Evolutionary conservation across 2,113 vertebrate genomes (phyloP), one percentile per base, ranked within the genome.

Genomic region (Ochotona curzoniae): DNA sequence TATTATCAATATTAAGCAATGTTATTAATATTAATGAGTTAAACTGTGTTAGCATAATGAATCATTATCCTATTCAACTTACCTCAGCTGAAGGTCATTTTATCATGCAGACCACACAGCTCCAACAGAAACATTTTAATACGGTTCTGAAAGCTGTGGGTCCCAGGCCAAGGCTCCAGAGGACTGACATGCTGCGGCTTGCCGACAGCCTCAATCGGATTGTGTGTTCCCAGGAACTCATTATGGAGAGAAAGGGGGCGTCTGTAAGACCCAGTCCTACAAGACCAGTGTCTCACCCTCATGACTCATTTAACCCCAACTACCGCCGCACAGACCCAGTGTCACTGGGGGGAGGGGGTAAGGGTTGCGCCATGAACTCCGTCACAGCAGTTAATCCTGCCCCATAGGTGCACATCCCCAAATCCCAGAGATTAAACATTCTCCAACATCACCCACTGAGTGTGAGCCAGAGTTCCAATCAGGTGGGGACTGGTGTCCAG

Each of bases 141-240:
- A 25, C 1, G 51, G 20, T 10, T 30, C 8, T 60, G 12, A 14
- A 44, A 1, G 21, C 28, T 75, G 2, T 10, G 64, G 51, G 8
- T 76, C 8, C 30, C 18, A 63, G 25, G 1, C 2, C 9, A 13
- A 8, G 3, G 38, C 47, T 38, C 25, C 20, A 9, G 1, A 23
- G 7, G 10, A 7, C 12, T 60, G 6, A 1, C 6, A 6, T 6
- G 6, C 6, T 44, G 38, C 47, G 54, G 12, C 4, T 47, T 75
- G 25, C 5, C 14, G 63, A 26, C 4, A 20, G 5, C 8, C 0
- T 1, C 7, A 2, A 1, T 26, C 14, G 20, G 6, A 32, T 11
- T 11, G 4, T 38, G 12, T 51, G 26, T 7, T 38, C 30, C 23
- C 18, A 13, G 11, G 8, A 7, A 12, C 11, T 54, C 20, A 5